Evolutionary conservation across 2,113 vertebrate species (phyloP).

Genomic region (Dascyllus trimaculatus): DNA sequence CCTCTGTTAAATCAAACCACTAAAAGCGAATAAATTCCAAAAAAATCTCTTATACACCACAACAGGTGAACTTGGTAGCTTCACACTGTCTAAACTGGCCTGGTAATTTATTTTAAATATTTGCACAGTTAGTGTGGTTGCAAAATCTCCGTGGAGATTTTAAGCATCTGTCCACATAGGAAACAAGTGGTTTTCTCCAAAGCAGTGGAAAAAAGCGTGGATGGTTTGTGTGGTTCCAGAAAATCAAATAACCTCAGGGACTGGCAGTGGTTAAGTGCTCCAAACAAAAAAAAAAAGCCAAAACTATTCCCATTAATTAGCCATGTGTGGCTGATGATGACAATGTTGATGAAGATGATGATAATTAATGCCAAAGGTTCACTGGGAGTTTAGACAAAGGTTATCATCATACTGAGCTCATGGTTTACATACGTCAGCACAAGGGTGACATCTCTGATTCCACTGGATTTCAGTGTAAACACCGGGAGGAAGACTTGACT

Average conservation of each 20-base stretch:
- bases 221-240: conserved; percentile 14
- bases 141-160: background rate
- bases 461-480: conserved; percentile 68
- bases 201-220: conserved; percentile 6
- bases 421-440: conserved; percentile 68
- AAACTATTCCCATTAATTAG: conserved; percentile 55
- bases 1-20: too few species aligned
- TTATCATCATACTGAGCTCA: conserved; percentile 76
- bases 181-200: conserved; percentile 16
- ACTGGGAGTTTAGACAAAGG: conserved; percentile 74
- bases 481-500: conserved; percentile 46
- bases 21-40: too few species aligned
- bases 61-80: too few species aligned
- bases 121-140: background rate
- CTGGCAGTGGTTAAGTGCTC: conserved; percentile 38
- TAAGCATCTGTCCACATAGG: background rate
- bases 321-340: conserved; percentile 57
- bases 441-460: conserved; percentile 65
- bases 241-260: conserved; percentile 26
- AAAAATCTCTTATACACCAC: too few species aligned
- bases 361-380: conserved; percentile 68
- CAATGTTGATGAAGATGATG: conserved; percentile 65
- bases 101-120: background rate
- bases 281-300: conserved; percentile 56
- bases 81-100: background rate